Conservation (phyloP, 1,140 invertebrate species). For the Muscidifurax raptorellus region DNA sequence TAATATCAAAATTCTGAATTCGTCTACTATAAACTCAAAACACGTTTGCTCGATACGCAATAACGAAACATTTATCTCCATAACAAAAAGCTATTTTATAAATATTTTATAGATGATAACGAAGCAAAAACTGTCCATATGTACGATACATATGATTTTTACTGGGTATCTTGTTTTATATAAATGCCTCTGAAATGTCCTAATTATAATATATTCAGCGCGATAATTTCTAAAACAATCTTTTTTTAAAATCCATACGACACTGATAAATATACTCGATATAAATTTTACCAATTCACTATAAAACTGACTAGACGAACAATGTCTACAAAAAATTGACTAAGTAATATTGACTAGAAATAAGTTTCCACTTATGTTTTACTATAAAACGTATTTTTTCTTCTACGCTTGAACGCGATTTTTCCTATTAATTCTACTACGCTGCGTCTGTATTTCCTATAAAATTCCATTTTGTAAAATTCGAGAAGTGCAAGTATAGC, state of each 20-base stretch:
- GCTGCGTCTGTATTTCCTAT: too few species aligned
- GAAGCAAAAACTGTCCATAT: background rate
- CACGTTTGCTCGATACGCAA: background rate
- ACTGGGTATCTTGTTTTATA: background rate
- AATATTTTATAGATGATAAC: background rate
- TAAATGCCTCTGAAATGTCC: background rate
- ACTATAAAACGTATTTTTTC: too few species aligned
- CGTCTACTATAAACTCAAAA: too few species aligned
- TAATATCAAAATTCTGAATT: background rate
- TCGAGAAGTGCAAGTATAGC: too few species aligned
- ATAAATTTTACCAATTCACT: background rate
- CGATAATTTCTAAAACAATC: background rate
- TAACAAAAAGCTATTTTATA: background rate
- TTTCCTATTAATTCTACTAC: too few species aligned
- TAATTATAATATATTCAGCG: background rate
- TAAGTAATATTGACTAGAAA: background rate
- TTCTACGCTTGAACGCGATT: too few species aligned
- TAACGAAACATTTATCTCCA: background rate
- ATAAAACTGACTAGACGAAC: constrained; percentile 29
- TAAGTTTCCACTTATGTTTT: too few species aligned
- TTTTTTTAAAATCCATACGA: background rate
- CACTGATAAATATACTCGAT: background rate
- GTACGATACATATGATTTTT: background rate
- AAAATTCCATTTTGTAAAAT: too few species aligned
- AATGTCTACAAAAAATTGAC: constrained; percentile 13